These are phyloP conservation scores for Planiliza haematocheilus DNA, from an alignment of 2,113 vertebrate species.

Conservation along the genomic window DNA sequence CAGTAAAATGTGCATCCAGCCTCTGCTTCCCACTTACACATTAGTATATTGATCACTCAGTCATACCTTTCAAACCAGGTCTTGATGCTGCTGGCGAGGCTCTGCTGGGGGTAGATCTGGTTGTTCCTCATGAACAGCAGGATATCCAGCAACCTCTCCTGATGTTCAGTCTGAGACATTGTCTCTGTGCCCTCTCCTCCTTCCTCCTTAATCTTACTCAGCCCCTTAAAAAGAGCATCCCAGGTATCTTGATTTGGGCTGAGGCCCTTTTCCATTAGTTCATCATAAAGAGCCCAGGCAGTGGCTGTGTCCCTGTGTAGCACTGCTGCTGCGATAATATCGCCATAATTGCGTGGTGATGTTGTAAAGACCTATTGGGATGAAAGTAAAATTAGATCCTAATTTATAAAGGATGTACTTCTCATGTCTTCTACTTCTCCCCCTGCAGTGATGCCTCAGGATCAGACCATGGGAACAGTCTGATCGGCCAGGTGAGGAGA, in stretches of 20 bases:
- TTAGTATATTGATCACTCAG: not conserved
- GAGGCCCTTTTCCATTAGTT: conserved; percentile 83
- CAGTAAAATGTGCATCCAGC: not conserved
- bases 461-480: too few relatives aligned
- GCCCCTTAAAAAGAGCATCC: conserved; percentile 85
- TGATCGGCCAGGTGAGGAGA: too few relatives aligned
- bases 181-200: not conserved
- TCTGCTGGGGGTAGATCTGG: conserved; percentile 88
- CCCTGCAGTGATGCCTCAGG: too few relatives aligned
- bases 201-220: not conserved
- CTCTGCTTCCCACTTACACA: not conserved
- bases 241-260: conserved; percentile 85
- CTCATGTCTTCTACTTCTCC: too few relatives aligned
- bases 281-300: conserved; percentile 87
- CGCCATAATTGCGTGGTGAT: conserved; percentile 85
- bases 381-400: not conserved
- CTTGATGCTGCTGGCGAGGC: conserved; percentile 87
- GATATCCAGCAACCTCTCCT: conserved; percentile 84
- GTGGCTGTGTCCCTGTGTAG: conserved; percentile 79
- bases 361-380: conserved; percentile 74
- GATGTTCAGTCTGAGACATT: conserved; percentile 57
- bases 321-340: conserved; percentile 87
- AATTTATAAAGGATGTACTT: too few relatives aligned
- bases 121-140: conserved; percentile 90
- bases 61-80: conserved; percentile 95